Evolutionary conservation across 2,888 invertebrate species (phyloP).

Genomic region (Apamea monoglypha): DNA sequence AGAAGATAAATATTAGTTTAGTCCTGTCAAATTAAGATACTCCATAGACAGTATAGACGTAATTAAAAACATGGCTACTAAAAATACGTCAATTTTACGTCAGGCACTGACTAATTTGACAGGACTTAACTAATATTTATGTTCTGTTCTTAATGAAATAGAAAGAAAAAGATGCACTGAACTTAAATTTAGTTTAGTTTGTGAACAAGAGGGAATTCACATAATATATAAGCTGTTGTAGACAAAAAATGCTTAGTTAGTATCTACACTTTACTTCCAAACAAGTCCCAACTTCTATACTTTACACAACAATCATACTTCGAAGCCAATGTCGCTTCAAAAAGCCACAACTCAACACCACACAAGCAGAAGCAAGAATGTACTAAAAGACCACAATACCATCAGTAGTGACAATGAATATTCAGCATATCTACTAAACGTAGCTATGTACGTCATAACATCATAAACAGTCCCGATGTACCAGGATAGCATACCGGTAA

Average conservation of each 20-base stretch:
- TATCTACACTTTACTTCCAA: background rate
- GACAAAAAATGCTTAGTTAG: background rate
- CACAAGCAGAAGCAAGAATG: conserved; percentile 18
- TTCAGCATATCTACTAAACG: conserved; percentile 41
- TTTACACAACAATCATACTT: background rate
- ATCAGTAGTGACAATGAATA: conserved; percentile 45
- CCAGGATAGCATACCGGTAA: conserved; percentile 44
- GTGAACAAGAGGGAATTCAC: background rate
- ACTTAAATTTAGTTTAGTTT: too few species aligned
- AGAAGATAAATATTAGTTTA: too few species aligned
- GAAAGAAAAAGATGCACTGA: too few species aligned
- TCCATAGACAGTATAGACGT: too few species aligned
- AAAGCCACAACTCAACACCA: background rate
- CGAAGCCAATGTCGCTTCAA: background rate
- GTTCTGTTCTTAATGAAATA: too few species aligned
- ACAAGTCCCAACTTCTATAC: background rate
- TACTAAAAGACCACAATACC: conserved; percentile 22
- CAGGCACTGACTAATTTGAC: too few species aligned
- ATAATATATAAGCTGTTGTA: background rate
- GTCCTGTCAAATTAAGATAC: too few species aligned
- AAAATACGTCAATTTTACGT: too few species aligned
- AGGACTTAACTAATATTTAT: too few species aligned
- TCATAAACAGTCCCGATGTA: conserved; percentile 50
- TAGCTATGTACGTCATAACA: conserved; percentile 29
- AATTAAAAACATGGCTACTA: too few species aligned